These are phyloP conservation scores for Odobenus rosmarus DNA, from an alignment of 2,113 vertebrate genomes.

Conservation along the genomic window DNA sequence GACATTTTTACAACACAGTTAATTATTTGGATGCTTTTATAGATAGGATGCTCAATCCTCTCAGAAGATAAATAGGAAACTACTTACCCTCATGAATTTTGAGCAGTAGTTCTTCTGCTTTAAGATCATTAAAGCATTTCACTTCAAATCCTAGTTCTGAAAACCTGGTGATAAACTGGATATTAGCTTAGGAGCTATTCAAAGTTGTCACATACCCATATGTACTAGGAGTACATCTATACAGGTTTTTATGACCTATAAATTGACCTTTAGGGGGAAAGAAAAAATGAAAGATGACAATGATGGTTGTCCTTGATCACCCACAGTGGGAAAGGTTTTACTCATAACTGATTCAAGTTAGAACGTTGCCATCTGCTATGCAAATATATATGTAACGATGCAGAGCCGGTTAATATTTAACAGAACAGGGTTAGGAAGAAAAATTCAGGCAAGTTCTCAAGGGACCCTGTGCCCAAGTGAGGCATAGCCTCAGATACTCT, in stretches of 20 bases:
- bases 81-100: conserved; percentile 89
- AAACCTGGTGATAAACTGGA: conserved; percentile 83
- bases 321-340: not conserved
- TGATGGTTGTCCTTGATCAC: not conserved
- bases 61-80: not conserved
- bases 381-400: not conserved
- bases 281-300: not conserved
- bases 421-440: too few species aligned
- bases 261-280: not conserved
- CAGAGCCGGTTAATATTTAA: not conserved
- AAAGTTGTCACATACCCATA: not conserved
- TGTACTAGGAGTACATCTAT: not conserved
- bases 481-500: not conserved
- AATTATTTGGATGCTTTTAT: not conserved
- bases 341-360: not conserved
- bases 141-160: conserved; percentile 93
- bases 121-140: conserved; percentile 86
- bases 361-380: not conserved
- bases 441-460: not conserved
- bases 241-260: not conserved
- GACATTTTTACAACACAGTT: not conserved
- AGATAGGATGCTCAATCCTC: not conserved
- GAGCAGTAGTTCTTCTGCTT: conserved; percentile 83
- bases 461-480: not conserved
- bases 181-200: not conserved